Base-by-base conservation (phyloP, 2,797 vertebrate genomes). In the Prionace glauca region DNA sequence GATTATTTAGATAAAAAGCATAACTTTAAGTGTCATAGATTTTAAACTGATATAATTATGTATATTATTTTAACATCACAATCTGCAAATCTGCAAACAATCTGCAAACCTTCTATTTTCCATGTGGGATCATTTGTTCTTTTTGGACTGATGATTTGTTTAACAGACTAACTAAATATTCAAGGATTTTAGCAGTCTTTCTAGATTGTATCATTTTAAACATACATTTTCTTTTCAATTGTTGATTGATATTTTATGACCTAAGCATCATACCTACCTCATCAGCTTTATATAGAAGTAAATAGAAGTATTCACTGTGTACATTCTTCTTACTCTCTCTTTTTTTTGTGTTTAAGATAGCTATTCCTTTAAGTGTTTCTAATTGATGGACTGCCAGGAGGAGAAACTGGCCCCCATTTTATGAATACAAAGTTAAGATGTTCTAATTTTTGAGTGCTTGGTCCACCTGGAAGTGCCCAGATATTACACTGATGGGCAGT, bases 1-100 rank as follows among this genome's bases (percentile, higher is more conserved):
- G 97, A 97, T 97, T 97, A 97, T 96, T 97, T 96, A 96, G 97
- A 97, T 97, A 98, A 96, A 97, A 98, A 98, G 97, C 97, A 95
- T 95, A 96, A 96, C 96, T 96, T 96, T 97, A 97, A 97, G 96
- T 95, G 95, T 96, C 96, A 16, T 62, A 96, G 77, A 86, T 62
- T 60, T 26, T 94, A 96, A 96, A 96, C 95, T 96, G 96, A 97
- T 96, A 96, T 96, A 95, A 96, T 45, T 88, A 91, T 86, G 65
- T 67, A 65, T 95, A 95, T 92, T 95, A 90, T 93, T 96, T 95
- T 95, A 96, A 96, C 96, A 94, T 92, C 79, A 62, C 24, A 71
- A 50, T 95, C 72, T 24, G 71, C 71, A 56, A 56, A 56, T 56
- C 50, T 56, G 45, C 72, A 60, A 56, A 95, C 96, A 96, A 97